Evolutionary conservation across 92 coral and sea anemone species (phyloP).

Genomic region (Micromussa lordhowensis): DNA sequence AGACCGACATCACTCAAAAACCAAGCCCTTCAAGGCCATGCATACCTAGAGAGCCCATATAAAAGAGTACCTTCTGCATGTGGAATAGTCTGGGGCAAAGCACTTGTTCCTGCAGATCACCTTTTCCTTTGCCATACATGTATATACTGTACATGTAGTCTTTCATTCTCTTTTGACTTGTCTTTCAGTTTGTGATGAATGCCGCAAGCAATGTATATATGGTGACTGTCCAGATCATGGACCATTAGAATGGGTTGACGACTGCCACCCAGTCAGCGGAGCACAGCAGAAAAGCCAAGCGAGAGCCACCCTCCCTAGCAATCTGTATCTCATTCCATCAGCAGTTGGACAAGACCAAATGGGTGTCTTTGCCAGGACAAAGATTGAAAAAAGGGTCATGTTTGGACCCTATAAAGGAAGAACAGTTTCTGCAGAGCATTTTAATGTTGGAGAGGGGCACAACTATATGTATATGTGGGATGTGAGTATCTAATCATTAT

Average conservation of each 20-base stretch:
- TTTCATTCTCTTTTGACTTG: not conserved
- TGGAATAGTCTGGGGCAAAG: too few species aligned
- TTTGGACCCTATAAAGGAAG: constrained; percentile 54
- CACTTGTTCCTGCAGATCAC: too few species aligned
- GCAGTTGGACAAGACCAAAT: constrained; percentile 25
- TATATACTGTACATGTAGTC: too few species aligned
- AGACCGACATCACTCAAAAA: too few species aligned
- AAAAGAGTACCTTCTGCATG: too few species aligned
- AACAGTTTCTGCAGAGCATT: constrained; percentile 15
- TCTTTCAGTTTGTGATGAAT: constrained; percentile 48
- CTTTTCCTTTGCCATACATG: not conserved
- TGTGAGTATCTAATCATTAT: constrained; percentile 12
- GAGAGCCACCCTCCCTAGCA: constrained; percentile 24
- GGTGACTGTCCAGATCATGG: constrained; percentile 56
- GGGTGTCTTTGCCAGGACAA: constrained; percentile 45
- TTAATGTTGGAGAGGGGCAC: not conserved
- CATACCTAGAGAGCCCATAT: too few species aligned
- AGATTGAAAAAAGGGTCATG: constrained; percentile 39
- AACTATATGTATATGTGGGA: constrained; percentile 41
- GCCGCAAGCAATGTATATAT: constrained; percentile 9
- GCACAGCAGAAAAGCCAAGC: not conserved
- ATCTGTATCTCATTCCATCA: constrained; percentile 38
- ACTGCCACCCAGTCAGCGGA: not conserved
- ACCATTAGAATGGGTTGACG: constrained; percentile 40
- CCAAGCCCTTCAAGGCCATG: too few species aligned